phyloP scores from a whole-genome alignment of 2,888 invertebrate genomes.

The Chymomyza amoena region DNA sequence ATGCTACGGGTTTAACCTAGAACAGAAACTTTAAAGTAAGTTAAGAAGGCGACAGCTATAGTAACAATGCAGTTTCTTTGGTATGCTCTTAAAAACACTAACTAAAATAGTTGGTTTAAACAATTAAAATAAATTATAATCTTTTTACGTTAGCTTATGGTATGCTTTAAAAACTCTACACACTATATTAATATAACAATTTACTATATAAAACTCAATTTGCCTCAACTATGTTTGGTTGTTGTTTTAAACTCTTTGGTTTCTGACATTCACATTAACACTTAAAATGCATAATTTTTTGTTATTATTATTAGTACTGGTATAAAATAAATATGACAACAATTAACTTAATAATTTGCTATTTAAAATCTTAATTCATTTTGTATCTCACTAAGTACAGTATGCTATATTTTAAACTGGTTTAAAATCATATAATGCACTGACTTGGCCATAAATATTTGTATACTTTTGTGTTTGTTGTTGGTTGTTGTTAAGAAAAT shows the following conservation, averaged over 20 bases:
- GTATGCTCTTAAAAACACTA: neutral
- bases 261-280: conserved; percentile 60
- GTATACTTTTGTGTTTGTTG: conserved; percentile 8
- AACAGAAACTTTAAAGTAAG: neutral
- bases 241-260: conserved; percentile 63
- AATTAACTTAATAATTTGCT: conserved; percentile 67
- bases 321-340: conserved; percentile 66
- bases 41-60: conserved; percentile 11
- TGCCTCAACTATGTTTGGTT: conserved; percentile 56
- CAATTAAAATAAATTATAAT: neutral
- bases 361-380: conserved; percentile 60
- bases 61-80: conserved; percentile 34
- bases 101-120: neutral
- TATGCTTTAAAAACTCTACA: conserved; percentile 61
- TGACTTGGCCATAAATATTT: conserved; percentile 51
- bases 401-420: conserved; percentile 18
- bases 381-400: neutral
- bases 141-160: conserved; percentile 9
- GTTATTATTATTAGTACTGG: conserved; percentile 16
- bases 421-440: conserved; percentile 68
- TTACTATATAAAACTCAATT: conserved; percentile 62
- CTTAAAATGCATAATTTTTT: conserved; percentile 41
- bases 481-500: conserved; percentile 48
- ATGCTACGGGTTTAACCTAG: neutral
- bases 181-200: conserved; percentile 67